Evolutionary conservation across 2,113 vertebrate genomes (phyloP), one percentile per base, ranked within the genome.

Genomic region (Myiopsitta monachus): DNA sequence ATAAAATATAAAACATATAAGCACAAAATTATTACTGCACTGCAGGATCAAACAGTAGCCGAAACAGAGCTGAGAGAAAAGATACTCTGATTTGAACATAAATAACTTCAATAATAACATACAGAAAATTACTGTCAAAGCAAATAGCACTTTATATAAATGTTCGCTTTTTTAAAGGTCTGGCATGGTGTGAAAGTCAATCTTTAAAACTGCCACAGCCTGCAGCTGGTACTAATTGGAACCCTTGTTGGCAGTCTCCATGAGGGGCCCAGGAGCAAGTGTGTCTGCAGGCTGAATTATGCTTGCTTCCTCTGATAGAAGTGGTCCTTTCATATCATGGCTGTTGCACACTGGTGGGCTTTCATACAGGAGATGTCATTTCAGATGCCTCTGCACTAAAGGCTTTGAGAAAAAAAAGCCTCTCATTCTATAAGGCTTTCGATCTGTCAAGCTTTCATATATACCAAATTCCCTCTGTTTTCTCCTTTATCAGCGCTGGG

Each of bases 91-190:
- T 89, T 92, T 10, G 5, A 94, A 89, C 90, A 94, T 93, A 96
- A 97, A 95, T 92, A 95, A 94, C 86, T 95, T 94, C 86, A 89
- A 83, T 96, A 95, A 95, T 8, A 96, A 62, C 91, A 85, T 44
- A 89, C 23, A 85, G 92, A 95, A 96, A 92, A 94, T 96, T 95
- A 94, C 70, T 85, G 83, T 85, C 91, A 92, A 80, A 95, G 83
- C 41, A 94, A 95, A 95, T 84, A 63, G 88, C 7, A 1, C 74
- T 95, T 91, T 70, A 77, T 85, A 94, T 89, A 94, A 95, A 92
- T 74, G 83, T 67, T 83, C 62, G 43, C 75, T 89, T 93, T 95
- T 92, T 94, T 91, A 96, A 91, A 94, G 87, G 70, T 54, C 67
- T 87, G 81, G 83, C 46, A 63, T 51, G 39, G 84, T 85, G 78